phyloP scores from a whole-genome alignment of 2,888 invertebrate genomes.

The Caenorhabditis plicata region DNA sequence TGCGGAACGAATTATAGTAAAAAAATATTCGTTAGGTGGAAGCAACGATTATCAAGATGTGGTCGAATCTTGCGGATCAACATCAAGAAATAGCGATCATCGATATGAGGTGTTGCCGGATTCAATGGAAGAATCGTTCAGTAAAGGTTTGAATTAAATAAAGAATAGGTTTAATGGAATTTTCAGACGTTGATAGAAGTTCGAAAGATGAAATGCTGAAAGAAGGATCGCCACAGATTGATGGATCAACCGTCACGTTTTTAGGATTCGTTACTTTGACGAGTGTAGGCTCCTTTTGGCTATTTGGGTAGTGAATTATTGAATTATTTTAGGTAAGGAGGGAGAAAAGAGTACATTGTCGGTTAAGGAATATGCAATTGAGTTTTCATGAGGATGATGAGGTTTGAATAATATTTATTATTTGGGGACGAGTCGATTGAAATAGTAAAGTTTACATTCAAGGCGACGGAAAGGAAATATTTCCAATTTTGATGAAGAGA shows the following conservation, averaged over 20 bases:
- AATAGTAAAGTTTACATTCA: no score
- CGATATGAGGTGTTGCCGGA: neutral
- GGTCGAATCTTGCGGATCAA: no score
- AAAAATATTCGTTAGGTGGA: no score
- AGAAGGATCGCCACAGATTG: conserved; percentile 14
- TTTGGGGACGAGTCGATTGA: no score
- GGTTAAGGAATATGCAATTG: conserved; percentile 49
- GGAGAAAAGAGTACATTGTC: conserved; percentile 23
- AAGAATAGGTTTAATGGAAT: no score
- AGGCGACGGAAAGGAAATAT: no score
- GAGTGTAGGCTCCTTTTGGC: conserved; percentile 9
- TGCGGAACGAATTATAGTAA: no score
- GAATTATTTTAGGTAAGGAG: conserved; percentile 15
- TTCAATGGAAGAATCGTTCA: neutral
- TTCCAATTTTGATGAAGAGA: no score
- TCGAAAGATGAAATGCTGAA: neutral
- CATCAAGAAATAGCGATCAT: no score
- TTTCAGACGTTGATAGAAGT: neutral
- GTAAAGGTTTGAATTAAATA: neutral
- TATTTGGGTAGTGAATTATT: neutral
- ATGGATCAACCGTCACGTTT: conserved; percentile 17
- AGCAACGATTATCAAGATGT: conserved; percentile 12
- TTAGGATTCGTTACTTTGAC: conserved; percentile 19
- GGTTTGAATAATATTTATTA: neutral
- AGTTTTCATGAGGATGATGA: conserved; percentile 53